Evolutionary conservation across 1,140 invertebrate genomes (phyloP).

Genomic region (Brachionus asplanchnoidis): DNA sequence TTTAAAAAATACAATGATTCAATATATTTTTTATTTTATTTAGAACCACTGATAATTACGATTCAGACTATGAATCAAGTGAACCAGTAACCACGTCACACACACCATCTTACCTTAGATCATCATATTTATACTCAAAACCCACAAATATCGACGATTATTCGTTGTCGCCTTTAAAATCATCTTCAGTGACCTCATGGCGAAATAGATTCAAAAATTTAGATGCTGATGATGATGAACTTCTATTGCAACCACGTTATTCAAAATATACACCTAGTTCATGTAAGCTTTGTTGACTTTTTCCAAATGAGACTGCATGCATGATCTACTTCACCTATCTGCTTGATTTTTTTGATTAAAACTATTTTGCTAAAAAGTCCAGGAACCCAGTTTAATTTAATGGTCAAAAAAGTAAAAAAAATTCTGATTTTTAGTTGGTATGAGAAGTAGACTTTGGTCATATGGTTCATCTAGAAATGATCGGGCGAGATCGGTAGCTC

Average conservation of each 20-base stretch:
- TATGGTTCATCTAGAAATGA: conserved; percentile 25
- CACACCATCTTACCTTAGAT: not conserved
- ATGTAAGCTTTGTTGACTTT: not conserved
- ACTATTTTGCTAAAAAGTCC: not conserved
- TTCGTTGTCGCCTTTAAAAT: not conserved
- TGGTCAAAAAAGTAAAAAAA: not conserved
- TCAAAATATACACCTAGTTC: conserved; percentile 17
- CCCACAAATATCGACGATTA: conserved; percentile 17
- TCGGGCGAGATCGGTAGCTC: conserved; percentile 20
- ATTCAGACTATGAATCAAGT: conserved; percentile 4
- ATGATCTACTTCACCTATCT: not conserved
- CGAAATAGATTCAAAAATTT: not conserved
- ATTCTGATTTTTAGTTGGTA: conserved; percentile 11
- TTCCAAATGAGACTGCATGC: not conserved
- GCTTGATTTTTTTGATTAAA: not conserved
- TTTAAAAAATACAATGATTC: too few species aligned
- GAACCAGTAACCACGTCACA: conserved; percentile 7
- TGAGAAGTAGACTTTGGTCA: conserved; percentile 26
- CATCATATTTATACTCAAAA: conserved; percentile 36
- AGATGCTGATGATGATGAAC: conserved; percentile 5
- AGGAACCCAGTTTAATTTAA: not conserved
- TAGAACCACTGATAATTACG: conserved; percentile 34
- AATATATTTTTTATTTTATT: not conserved
- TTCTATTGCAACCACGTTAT: conserved; percentile 5
- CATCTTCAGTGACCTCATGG: conserved; percentile 6